Conservation (phyloP, 2,888 invertebrate genomes). For the Drosophila histrio region DNA sequence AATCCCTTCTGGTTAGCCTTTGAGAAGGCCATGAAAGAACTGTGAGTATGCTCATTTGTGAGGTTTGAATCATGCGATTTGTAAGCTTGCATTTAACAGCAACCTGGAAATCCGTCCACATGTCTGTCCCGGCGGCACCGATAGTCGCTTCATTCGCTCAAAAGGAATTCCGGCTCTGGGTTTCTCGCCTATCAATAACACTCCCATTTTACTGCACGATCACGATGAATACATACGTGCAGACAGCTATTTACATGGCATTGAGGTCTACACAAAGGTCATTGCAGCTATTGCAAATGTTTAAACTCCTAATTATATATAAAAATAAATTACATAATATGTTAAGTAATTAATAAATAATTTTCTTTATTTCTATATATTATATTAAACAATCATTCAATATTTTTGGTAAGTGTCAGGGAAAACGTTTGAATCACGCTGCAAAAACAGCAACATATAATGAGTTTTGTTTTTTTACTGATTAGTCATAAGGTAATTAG, state of each 20-base stretch:
- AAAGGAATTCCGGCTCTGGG: slow-evolving; percentile 93
- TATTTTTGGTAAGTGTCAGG: background rate
- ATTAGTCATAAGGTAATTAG: slow-evolving; percentile 39
- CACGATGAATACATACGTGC: slow-evolving; percentile 94
- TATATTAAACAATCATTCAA: slow-evolving; percentile 10
- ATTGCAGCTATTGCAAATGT: slow-evolving; percentile 76
- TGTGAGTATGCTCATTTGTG: too few species aligned
- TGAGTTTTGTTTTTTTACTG: slow-evolving; percentile 7
- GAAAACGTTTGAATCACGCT: slow-evolving; percentile 16
- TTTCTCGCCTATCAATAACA: slow-evolving; percentile 96
- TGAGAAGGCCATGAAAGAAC: slow-evolving; percentile 86
- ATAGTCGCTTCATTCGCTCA: slow-evolving; percentile 92
- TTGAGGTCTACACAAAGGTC: slow-evolving; percentile 87
- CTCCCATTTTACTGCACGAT: slow-evolving; percentile 93
- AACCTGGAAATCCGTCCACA: slow-evolving; percentile 86
- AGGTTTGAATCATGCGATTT: background rate
- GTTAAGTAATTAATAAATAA: slow-evolving; percentile 10
- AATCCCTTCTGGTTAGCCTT: slow-evolving; percentile 91
- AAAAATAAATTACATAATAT: background rate
- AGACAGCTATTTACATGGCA: slow-evolving; percentile 91
- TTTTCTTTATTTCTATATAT: too few species aligned
- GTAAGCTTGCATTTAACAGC: background rate
- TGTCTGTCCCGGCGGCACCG: slow-evolving; percentile 95
- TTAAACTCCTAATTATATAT: background rate
- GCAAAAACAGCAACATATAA: background rate